Conservation (phyloP, 1,140 invertebrate genomes). For the Camponotus pennsylvanicus region DNA sequence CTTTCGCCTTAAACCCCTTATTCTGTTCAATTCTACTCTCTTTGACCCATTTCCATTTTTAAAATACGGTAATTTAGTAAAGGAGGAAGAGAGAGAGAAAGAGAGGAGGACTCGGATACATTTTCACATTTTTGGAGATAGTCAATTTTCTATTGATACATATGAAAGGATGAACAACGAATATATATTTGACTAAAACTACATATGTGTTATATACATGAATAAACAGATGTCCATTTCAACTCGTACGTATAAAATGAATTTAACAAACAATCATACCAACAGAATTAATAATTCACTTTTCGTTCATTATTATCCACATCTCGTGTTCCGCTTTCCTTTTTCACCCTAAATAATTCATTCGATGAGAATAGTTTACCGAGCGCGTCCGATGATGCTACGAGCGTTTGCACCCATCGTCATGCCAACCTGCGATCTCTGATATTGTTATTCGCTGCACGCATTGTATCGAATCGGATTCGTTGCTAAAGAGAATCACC, state of each 20-base stretch:
- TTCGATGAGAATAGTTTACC: not conserved
- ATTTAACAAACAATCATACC: not conserved
- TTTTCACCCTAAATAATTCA: constrained; percentile 15
- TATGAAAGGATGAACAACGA: not conserved
- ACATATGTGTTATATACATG: not conserved
- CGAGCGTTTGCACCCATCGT: constrained; percentile 17
- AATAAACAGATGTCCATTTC: not conserved
- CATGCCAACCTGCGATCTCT: constrained; percentile 42
- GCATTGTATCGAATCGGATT: constrained; percentile 39
- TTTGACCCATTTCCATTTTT: not conserved
- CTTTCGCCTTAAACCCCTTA: constrained; percentile 15
- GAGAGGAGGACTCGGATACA: not conserved
- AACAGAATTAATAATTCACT: constrained; percentile 19
- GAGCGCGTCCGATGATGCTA: constrained; percentile 8
- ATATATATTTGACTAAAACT: not conserved
- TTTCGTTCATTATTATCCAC: not conserved
- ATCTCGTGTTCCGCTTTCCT: not conserved
- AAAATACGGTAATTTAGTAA: not conserved
- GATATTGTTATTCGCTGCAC: constrained; percentile 52
- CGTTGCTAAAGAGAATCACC: constrained; percentile 23
- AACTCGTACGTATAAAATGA: not conserved
- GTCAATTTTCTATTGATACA: not conserved
- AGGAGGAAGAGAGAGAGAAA: no score
- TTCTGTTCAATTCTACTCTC: not conserved
- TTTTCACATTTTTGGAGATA: not conserved